Evolutionary conservation across 2,888 invertebrate species (phyloP).

Genomic region (Thumatha senex): DNA sequence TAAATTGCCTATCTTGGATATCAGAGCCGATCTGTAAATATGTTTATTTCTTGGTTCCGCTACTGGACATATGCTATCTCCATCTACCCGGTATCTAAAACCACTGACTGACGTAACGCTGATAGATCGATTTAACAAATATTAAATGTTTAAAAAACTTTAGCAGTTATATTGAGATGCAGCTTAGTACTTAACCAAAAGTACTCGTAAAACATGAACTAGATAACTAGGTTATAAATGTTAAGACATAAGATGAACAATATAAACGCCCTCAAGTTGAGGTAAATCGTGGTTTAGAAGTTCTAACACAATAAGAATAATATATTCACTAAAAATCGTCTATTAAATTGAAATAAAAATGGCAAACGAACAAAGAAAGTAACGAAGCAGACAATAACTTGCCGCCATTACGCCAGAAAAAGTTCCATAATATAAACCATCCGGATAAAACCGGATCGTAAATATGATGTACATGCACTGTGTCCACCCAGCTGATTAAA

Average conservation of each 20-base stretch:
- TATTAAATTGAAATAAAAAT: too few species aligned
- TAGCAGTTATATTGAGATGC: too few species aligned
- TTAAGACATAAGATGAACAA: background rate
- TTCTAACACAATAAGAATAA: background rate
- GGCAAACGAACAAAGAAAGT: background rate
- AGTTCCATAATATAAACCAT: constrained; percentile 9
- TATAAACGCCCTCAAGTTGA: background rate
- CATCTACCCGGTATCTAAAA: background rate
- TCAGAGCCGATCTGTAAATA: too few species aligned
- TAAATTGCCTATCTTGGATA: too few species aligned
- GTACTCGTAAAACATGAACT: background rate
- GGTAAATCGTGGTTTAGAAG: constrained; percentile 2
- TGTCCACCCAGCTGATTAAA: constrained; percentile 36
- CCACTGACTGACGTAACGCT: background rate
- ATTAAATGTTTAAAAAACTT: too few species aligned
- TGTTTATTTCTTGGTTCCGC: too few species aligned
- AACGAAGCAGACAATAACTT: constrained; percentile 7
- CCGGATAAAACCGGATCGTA: constrained; percentile 33
- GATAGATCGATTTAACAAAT: background rate
- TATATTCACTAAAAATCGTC: too few species aligned
- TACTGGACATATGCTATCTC: background rate
- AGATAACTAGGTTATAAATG: background rate
- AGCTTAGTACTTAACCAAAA: background rate
- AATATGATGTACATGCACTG: constrained; percentile 33
- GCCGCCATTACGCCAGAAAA: constrained; percentile 14